Conservation (phyloP, 2,888 invertebrate species). For the Pandemis corylana region DNA sequence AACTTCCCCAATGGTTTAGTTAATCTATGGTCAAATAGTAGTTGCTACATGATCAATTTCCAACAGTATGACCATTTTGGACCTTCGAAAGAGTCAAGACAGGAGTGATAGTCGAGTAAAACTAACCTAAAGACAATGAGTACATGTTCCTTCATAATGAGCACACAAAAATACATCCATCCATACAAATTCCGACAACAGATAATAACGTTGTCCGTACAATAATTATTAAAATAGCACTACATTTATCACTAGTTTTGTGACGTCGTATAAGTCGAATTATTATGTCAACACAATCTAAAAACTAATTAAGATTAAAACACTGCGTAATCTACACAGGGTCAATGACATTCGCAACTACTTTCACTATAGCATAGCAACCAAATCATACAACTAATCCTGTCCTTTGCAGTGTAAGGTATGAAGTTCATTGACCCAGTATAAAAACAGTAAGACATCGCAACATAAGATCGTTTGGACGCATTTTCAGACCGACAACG, state of each 20-base stretch:
- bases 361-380: neutral
- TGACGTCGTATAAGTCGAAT: slow-evolving; percentile 39
- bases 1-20: too few species aligned
- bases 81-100: slow-evolving; percentile 17
- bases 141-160: slow-evolving; percentile 25
- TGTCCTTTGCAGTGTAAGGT: neutral
- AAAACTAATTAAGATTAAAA: slow-evolving; percentile 39
- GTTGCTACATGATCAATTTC: neutral
- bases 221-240: slow-evolving; percentile 41
- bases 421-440: slow-evolving; percentile 15
- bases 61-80: slow-evolving; percentile 21
- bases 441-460: slow-evolving; percentile 23
- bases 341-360: slow-evolving; percentile 5
- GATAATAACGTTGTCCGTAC: slow-evolving; percentile 36
- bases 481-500: slow-evolving; percentile 17
- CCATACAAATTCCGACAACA: slow-evolving; percentile 36
- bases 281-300: slow-evolving; percentile 40
- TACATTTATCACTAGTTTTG: slow-evolving; percentile 38
- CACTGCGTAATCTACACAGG: slow-evolving; percentile 13
- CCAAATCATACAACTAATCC: neutral
- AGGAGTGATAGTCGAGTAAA: slow-evolving; percentile 32
- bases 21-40: too few species aligned
- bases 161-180: slow-evolving; percentile 39
- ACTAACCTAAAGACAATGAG: slow-evolving; percentile 33
- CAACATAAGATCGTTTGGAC: slow-evolving; percentile 35